Evolutionary conservation across 2,797 vertebrate species (phyloP).

Genomic region (Sebastiscus albofasciatus): DNA sequence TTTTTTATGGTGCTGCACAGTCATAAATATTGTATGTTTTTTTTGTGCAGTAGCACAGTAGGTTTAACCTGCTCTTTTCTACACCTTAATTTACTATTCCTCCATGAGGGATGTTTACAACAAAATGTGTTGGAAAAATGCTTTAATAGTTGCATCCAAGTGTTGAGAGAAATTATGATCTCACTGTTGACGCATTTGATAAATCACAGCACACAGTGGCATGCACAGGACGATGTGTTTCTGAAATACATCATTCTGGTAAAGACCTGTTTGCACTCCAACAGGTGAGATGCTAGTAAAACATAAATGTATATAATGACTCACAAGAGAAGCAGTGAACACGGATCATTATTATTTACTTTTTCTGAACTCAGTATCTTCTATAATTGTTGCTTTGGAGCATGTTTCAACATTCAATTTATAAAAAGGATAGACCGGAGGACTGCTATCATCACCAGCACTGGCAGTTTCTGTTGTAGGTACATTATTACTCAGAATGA

Average conservation of each 20-base stretch:
- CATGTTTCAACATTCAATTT: neutral
- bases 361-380: neutral
- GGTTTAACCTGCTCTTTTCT: neutral
- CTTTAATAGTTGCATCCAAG: neutral
- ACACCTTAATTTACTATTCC: neutral
- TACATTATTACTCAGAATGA: neutral
- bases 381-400: neutral
- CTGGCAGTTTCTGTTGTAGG: neutral
- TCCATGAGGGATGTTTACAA: neutral
- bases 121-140: neutral
- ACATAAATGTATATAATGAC: neutral
- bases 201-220: neutral
- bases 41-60: constrained; percentile 1
- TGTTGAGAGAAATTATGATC: neutral
- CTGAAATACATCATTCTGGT: neutral
- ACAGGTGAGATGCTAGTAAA: neutral
- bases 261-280: neutral
- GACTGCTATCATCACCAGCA: neutral
- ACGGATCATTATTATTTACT: neutral
- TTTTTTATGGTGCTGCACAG: neutral
- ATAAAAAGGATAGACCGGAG: neutral
- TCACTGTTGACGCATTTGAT: neutral
- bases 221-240: neutral
- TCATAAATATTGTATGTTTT: constrained; percentile 16
- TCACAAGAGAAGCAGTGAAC: neutral